phyloP scores from a whole-genome alignment of 1,140 invertebrate genomes.

The Atta cephalotes region DNA sequence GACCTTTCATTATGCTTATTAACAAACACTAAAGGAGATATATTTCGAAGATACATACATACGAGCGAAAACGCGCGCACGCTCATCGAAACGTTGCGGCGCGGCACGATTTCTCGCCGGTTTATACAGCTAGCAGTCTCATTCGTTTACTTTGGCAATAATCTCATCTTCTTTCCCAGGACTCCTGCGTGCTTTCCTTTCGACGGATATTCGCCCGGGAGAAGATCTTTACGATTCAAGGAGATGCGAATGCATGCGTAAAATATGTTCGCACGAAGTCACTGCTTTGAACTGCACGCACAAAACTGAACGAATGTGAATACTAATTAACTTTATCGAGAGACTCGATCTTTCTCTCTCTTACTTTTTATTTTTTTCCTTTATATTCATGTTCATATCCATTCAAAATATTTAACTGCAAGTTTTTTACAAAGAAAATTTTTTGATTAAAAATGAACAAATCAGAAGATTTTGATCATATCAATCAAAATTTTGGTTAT shows the following conservation, averaged over 20 bases:
- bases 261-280: constrained; percentile 32
- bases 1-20: constrained; percentile 62
- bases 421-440: neutral
- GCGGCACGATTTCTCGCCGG: constrained; percentile 41
- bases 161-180: constrained; percentile 72
- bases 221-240: constrained; percentile 76
- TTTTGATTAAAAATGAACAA: too few relatives aligned
- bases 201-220: constrained; percentile 70
- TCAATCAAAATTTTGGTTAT: too few relatives aligned
- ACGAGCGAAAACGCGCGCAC: neutral
- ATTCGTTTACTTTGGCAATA: constrained; percentile 78
- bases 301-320: constrained; percentile 47
- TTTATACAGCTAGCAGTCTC: constrained; percentile 75
- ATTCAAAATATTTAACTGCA: neutral
- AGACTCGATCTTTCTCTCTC: constrained; percentile 10
- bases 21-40: neutral
- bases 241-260: constrained; percentile 67
- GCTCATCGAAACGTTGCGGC: constrained; percentile 67
- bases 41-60: neutral
- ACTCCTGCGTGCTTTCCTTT: constrained; percentile 67
- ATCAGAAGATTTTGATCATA: too few relatives aligned
- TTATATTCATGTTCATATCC: neutral
- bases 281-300: constrained; percentile 11
- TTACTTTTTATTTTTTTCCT: neutral
- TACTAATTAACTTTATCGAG: constrained; percentile 50